A percentile compares a stretch with the other conserved stretches of the same genome.
These are phyloP conservation scores for Solea senegalensis DNA, from an alignment of 2,113 vertebrate species.

Conservation along the genomic window DNA sequence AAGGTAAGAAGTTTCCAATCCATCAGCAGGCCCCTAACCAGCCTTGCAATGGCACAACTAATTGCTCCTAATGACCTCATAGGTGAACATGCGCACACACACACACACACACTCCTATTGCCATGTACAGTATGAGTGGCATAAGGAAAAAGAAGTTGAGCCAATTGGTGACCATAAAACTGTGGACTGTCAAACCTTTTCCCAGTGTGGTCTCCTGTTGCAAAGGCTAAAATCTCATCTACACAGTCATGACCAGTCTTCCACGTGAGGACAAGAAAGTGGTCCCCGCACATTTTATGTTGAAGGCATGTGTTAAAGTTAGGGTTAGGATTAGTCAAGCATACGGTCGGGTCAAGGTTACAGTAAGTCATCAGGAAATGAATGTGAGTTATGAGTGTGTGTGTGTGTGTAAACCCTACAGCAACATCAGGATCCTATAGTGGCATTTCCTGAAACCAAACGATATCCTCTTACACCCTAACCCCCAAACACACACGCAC, in stretches of 20 bases:
- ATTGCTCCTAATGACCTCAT: constrained; percentile 70
- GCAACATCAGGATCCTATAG: constrained; percentile 64
- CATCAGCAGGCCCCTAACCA: constrained; percentile 68
- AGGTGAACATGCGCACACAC: neutral
- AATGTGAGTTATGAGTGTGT: neutral
- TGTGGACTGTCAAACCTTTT: constrained; percentile 31
- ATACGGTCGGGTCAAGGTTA: neutral
- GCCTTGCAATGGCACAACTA: constrained; percentile 51
- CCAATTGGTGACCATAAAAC: constrained; percentile 57
- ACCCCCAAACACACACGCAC: constrained; percentile 30
- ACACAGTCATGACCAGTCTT: neutral
- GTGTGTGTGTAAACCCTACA: constrained; percentile 35
- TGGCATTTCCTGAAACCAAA: constrained; percentile 65
- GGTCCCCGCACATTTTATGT: neutral
- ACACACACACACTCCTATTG: neutral
- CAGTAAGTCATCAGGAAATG: constrained; percentile 2
- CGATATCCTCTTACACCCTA: constrained; percentile 65
- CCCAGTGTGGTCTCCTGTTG: constrained; percentile 7
- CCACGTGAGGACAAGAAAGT: neutral
- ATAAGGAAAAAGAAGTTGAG: constrained; percentile 52
- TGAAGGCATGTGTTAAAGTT: neutral
- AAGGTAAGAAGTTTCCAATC: constrained; percentile 56
- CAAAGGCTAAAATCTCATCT: neutral
- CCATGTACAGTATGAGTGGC: constrained; percentile 1
- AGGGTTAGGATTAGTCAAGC: neutral